These are phyloP conservation scores for Rhadinocentrus ornatus DNA, from an alignment of 2,797 vertebrate genomes.

Conservation along the genomic window DNA sequence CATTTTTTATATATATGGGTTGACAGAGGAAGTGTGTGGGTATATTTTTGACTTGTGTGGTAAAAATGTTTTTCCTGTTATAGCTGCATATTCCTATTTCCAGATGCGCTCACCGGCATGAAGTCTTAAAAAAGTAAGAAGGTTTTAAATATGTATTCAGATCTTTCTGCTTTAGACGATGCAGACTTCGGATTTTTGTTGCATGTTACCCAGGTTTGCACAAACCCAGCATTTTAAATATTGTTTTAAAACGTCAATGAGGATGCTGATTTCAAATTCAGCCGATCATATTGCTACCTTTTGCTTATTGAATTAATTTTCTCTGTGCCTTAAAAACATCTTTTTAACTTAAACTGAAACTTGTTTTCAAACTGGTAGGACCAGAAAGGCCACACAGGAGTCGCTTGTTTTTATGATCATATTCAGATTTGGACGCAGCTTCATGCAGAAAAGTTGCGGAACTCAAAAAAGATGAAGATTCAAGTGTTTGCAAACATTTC, in stretches of 20 bases:
- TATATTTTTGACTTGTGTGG: slow-evolving; percentile 16
- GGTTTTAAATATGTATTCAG: neutral
- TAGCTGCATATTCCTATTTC: slow-evolving; percentile 4
- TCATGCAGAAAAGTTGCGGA: neutral
- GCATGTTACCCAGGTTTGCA: neutral
- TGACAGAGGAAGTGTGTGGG: slow-evolving; percentile 3
- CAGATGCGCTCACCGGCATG: neutral
- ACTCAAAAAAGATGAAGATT: no score
- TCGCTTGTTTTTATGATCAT: neutral
- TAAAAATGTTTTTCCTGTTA: slow-evolving; percentile 11
- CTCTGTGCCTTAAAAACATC: neutral
- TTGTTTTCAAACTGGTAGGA: neutral
- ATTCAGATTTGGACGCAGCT: neutral
- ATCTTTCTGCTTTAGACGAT: neutral
- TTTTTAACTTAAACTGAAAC: neutral
- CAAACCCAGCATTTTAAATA: no score
- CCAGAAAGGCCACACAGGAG: neutral
- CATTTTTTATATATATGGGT: neutral
- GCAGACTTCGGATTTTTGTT: neutral
- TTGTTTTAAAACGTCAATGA: no score
- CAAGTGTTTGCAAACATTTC: neutral
- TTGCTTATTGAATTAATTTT: no score
- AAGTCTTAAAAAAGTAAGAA: neutral
- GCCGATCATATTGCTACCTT: no score
- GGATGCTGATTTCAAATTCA: no score